phyloP scores from a whole-genome alignment of 2,888 invertebrate species.

The Sesia bembeciformis region DNA sequence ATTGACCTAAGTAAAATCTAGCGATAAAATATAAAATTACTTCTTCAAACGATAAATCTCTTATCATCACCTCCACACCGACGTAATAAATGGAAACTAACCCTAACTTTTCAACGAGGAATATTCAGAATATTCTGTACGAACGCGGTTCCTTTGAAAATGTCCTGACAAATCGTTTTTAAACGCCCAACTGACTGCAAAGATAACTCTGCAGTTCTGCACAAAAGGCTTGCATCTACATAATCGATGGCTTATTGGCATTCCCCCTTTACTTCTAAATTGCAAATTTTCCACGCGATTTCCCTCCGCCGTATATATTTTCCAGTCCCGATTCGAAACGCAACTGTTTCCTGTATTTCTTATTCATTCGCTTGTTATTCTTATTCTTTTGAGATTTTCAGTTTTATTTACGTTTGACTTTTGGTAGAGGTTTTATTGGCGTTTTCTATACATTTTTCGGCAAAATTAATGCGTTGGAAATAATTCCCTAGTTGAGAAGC shows the following conservation, averaged over 20 bases:
- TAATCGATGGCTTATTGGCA: slow-evolving; percentile 72
- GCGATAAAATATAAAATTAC: too few species aligned
- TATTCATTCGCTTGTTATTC: slow-evolving; percentile 25
- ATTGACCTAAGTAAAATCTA: too few species aligned
- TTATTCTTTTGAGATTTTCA: not conserved
- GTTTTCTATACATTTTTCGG: not conserved
- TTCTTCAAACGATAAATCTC: not conserved
- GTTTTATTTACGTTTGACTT: not conserved
- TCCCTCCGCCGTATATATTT: slow-evolving; percentile 65
- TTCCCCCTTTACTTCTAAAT: slow-evolving; percentile 72
- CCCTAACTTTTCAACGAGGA: slow-evolving; percentile 23
- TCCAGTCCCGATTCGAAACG: slow-evolving; percentile 52
- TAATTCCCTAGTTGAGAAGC: not conserved
- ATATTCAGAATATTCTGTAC: slow-evolving; percentile 19
- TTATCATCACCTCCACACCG: slow-evolving; percentile 1
- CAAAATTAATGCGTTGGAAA: not conserved
- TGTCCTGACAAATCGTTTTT: slow-evolving; percentile 58
- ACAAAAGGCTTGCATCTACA: slow-evolving; percentile 69
- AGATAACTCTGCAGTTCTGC: slow-evolving; percentile 61
- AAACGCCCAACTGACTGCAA: slow-evolving; percentile 50
- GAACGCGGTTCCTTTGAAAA: slow-evolving; percentile 33
- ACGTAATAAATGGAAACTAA: slow-evolving; percentile 19
- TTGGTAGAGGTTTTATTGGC: not conserved
- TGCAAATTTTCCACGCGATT: slow-evolving; percentile 74
- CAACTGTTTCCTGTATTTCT: slow-evolving; percentile 50